phyloP scores from a whole-genome alignment of 2,113 vertebrate species.

The Notarius lentiginosus region DNA sequence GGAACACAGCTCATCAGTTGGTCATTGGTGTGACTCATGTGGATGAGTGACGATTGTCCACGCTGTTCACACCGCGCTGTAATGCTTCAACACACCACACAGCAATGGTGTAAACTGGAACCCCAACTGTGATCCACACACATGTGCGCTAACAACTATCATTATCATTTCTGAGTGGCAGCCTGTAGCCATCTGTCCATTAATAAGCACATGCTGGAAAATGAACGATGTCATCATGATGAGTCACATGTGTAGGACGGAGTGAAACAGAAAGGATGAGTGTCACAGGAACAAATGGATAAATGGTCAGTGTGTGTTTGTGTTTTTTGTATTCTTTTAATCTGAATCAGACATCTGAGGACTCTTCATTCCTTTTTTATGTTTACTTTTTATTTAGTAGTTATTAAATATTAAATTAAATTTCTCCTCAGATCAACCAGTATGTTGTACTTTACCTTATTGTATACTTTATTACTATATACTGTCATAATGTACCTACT shows the following conservation, averaged over 20 bases:
- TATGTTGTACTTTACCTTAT: too few species aligned
- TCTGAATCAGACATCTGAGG: background rate
- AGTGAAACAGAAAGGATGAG: slow-evolving; percentile 32
- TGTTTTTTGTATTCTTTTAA: background rate
- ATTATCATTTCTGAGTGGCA: slow-evolving; percentile 8
- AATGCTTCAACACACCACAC: background rate
- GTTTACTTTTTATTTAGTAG: background rate
- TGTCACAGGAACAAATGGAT: slow-evolving; percentile 16
- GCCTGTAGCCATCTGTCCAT: slow-evolving; percentile 36
- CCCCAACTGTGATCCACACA: slow-evolving; percentile 27
- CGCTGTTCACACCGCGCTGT: slow-evolving; percentile 3
- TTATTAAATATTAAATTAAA: background rate
- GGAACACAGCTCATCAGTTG: background rate
- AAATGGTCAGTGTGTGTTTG: slow-evolving; percentile 3
- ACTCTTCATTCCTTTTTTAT: background rate
- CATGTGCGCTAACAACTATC: slow-evolving; percentile 3
- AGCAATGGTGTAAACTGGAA: background rate
- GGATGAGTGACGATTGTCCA: background rate
- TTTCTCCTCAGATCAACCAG: too few species aligned
- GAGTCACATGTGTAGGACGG: slow-evolving; percentile 35
- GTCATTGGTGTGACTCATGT: slow-evolving; percentile 4
- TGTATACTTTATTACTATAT: too few species aligned
- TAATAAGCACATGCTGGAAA: slow-evolving; percentile 29
- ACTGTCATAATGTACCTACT: too few species aligned
- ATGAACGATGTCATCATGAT: slow-evolving; percentile 12